Evolutionary conservation across 2,113 vertebrate species (phyloP).

Genomic region (Pao palembangensis): DNA sequence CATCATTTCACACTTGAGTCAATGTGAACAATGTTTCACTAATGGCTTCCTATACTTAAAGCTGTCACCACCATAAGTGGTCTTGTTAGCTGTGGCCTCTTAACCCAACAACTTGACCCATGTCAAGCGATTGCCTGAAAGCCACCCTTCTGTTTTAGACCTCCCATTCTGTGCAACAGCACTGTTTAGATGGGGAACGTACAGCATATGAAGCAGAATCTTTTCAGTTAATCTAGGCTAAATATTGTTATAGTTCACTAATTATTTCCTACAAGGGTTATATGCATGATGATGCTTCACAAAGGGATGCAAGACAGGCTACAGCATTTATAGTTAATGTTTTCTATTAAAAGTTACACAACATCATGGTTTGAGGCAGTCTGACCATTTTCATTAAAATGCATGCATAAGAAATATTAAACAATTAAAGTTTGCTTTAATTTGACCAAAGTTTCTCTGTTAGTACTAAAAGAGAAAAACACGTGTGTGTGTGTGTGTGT

Average conservation of each 20-base stretch:
- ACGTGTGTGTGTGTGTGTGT: too few relatives aligned
- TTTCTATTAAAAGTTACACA: too few relatives aligned
- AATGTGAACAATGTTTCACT: conserved; percentile 55
- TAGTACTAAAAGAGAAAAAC: too few relatives aligned
- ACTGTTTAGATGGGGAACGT: conserved; percentile 5
- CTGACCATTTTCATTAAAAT: too few relatives aligned
- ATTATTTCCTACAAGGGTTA: too few relatives aligned
- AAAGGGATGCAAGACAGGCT: too few relatives aligned
- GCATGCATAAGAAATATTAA: too few relatives aligned
- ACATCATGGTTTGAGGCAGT: too few relatives aligned
- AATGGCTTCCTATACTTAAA: conserved; percentile 72
- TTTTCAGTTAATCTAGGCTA: neutral
- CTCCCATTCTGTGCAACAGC: conserved; percentile 9
- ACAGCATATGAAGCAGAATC: neutral
- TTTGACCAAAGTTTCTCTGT: too few relatives aligned
- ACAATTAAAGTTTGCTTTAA: neutral
- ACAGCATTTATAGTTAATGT: too few relatives aligned
- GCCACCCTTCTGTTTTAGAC: conserved; percentile 25
- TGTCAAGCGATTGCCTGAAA: conserved; percentile 71
- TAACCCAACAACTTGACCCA: conserved; percentile 66
- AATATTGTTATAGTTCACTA: neutral
- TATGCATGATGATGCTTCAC: too few relatives aligned
- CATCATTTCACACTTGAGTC: conserved; percentile 63
- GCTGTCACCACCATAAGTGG: conserved; percentile 57
- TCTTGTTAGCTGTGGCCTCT: conserved; percentile 63